Conservation (phyloP, 2,113 vertebrate species). For the Pseudonaja textilis region DNA sequence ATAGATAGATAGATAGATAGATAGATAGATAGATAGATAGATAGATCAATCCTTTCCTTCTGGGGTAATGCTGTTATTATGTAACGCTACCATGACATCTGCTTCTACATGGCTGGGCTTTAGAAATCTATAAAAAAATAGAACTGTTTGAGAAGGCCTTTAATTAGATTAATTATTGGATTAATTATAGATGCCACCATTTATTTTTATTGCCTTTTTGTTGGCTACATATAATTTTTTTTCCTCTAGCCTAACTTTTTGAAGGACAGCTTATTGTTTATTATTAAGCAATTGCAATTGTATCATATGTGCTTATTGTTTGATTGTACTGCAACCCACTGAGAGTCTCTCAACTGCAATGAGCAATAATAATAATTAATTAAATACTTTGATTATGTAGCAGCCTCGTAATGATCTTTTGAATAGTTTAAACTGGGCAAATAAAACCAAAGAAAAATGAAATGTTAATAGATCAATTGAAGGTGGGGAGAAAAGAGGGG, state of each 20-base stretch:
- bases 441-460: background rate
- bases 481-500: background rate
- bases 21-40: too few species aligned
- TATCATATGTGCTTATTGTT: background rate
- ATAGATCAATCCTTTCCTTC: background rate
- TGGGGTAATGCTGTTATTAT: background rate
- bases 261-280: background rate
- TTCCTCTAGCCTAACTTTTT: background rate
- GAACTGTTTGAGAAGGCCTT: background rate
- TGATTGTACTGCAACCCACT: background rate
- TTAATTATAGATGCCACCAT: background rate
- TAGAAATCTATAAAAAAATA: background rate
- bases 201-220: background rate
- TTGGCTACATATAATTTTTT: background rate
- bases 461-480: background rate
- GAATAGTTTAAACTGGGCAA: background rate
- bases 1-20: too few species aligned
- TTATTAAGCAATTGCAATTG: background rate
- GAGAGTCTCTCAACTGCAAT: background rate
- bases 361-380: background rate
- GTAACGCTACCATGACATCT: background rate
- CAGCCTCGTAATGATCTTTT: background rate
- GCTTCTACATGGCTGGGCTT: background rate
- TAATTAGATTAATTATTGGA: background rate
- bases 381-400: background rate